Base-by-base conservation (phyloP, 2,113 vertebrate species). In the Stictonetta naevosa region DNA sequence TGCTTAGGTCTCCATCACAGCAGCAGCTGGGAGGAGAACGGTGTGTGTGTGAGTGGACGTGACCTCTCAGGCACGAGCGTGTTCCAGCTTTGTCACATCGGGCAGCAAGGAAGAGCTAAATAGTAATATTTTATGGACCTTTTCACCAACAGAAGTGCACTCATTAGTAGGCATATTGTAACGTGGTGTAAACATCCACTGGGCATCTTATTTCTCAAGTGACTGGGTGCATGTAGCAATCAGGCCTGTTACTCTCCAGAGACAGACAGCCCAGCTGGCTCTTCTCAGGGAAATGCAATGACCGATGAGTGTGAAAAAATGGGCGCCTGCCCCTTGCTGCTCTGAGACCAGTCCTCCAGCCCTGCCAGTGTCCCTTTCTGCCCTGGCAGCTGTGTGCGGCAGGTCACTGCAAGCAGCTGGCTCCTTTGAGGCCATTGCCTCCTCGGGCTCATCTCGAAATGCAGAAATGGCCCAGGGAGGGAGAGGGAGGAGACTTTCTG, bases 331-430 rank as follows among this genome's bases (percentile, higher is more conserved):
- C 28, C 13, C 38, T 93, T 52, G 26, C 67, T 92, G 38, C 71
- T 56, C 84, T 40, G n/a, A 59, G 72, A 67, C 58, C 21, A 38
- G 21, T 77, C 31, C 13, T 69, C 9, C 1, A 1, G 8, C 55
- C 81, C n/a, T 69, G 36, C n/a, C 56, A 31, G 31, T 1, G 1
- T 15, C 44, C 83, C 68, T 74, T 55, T 46, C 80, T 21, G 8
- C 31, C 10, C 18, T 0, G 22, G 55, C 2, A 1, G 40, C 72
- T 52, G 42, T 2, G 0, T 1, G 1, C 50, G 48, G 53, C 18
- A 44, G 10, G 29, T 75, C 53, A 28, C 25, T 40, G 33, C 34
- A 52, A 91, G n/a, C 25, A 50, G 42, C 3, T 5, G 21, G 23
- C 15, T 87, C 59, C 48, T 76, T 55, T 38, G 23, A 36, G 59